phyloP scores from a whole-genome alignment of 2,797 vertebrate genomes.

The Macropus fuliginosus region DNA sequence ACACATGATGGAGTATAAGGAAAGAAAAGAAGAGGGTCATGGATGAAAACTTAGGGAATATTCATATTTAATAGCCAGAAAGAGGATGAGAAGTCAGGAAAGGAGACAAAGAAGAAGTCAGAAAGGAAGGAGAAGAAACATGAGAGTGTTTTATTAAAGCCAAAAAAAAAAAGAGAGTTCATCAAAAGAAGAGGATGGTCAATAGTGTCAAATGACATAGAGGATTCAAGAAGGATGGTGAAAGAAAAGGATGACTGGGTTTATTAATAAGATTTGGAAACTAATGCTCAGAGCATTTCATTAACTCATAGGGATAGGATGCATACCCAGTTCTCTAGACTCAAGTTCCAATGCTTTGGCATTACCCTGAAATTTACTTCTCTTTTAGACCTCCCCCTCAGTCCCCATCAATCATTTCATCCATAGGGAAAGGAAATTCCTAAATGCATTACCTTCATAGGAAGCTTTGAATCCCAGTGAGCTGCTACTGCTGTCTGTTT shows the following conservation, averaged over 20 bases:
- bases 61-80: neutral
- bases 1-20: neutral
- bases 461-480: slow-evolving; percentile 97
- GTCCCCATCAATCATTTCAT: neutral
- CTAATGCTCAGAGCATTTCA: neutral
- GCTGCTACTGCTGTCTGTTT: slow-evolving; percentile 96
- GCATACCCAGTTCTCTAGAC: neutral
- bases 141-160: neutral
- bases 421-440: neutral
- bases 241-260: neutral
- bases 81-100: neutral
- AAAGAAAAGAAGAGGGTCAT: neutral
- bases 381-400: neutral
- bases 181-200: neutral
- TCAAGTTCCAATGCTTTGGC: neutral
- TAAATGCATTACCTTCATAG: slow-evolving; percentile 91
- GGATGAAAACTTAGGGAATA: neutral
- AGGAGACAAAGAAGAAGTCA: neutral
- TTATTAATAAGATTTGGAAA: neutral
- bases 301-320: neutral
- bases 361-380: neutral
- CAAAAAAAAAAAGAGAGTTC: neutral
- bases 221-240: neutral
- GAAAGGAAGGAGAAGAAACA: neutral
- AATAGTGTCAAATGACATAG: neutral